Percentiles rank a stretch among this genome's conserved stretches.
These are phyloP conservation scores for Leptoclinus maculatus DNA, from an alignment of 2,797 vertebrate species.

Conservation along the genomic window DNA sequence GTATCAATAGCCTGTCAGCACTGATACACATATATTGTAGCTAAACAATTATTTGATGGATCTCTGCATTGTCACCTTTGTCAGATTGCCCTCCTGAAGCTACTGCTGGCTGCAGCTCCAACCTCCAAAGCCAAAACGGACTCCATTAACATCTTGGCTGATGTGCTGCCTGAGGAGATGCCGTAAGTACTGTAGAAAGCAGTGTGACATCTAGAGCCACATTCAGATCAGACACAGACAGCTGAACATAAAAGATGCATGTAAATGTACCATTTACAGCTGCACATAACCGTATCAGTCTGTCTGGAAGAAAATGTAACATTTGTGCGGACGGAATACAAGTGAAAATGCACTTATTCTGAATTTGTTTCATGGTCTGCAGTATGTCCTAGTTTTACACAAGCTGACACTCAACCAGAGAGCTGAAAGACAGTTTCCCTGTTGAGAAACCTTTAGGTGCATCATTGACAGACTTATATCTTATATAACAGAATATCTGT, in stretches of 20 bases:
- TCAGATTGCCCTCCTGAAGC: conserved; percentile 94
- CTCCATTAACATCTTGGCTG: conserved; percentile 98
- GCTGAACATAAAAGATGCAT: neutral
- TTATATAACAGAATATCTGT: neutral
- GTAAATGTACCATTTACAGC: neutral
- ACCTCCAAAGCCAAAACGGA: conserved; percentile 99
- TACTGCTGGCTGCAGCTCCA: conserved; percentile 95
- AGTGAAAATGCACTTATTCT: neutral
- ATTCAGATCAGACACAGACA: neutral
- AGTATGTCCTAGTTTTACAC: conserved; percentile 8
- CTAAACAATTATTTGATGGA: neutral
- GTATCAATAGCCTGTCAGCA: neutral
- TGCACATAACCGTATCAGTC: neutral
- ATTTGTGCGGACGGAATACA: neutral
- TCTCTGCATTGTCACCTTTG: conserved; percentile 1
- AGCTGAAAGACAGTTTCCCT: conserved; percentile 1
- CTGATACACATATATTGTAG: neutral
- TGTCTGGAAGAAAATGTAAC: too few species aligned
- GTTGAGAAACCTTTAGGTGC: neutral
- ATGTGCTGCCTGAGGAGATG: conserved; percentile 97
- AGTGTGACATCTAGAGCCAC: neutral
- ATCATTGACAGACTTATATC: neutral
- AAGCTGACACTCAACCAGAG: conserved; percentile 1
- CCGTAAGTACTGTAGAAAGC: conserved; percentile 86
- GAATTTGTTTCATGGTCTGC: neutral